phyloP scores from a whole-genome alignment of 2,888 invertebrate genomes.

The Alentia gelatinosa region DNA sequence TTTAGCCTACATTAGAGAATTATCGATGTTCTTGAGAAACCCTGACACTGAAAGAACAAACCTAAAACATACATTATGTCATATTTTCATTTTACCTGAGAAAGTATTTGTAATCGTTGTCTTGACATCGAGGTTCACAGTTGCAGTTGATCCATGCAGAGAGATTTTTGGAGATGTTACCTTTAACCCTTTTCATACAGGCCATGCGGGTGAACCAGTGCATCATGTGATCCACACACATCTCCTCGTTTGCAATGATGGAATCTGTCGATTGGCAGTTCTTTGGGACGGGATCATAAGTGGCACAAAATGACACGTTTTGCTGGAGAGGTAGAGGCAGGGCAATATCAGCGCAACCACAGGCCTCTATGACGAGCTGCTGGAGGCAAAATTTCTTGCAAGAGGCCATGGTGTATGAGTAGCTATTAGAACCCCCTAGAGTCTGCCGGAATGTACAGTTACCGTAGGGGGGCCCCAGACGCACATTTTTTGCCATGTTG shows the following conservation, averaged over 20 bases:
- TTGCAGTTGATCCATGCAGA: conserved; percentile 55
- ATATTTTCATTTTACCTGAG: not conserved
- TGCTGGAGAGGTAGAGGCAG: conserved; percentile 58
- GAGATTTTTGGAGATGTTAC: conserved; percentile 56
- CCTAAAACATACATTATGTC: too few relatives aligned
- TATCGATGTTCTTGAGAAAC: too few relatives aligned
- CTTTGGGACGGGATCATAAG: conserved; percentile 39
- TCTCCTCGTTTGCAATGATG: not conserved
- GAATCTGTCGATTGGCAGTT: not conserved
- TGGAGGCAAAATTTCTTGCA: conserved; percentile 76
- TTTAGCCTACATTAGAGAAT: too few relatives aligned
- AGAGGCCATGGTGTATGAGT: conserved; percentile 73
- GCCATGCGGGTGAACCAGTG: conserved; percentile 44
- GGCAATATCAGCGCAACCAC: conserved; percentile 71
- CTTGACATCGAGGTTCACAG: conserved; percentile 51
- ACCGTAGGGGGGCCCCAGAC: conserved; percentile 62
- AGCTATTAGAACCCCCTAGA: conserved; percentile 63
- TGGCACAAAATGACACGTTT: conserved; percentile 71
- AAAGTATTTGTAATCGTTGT: conserved; percentile 32
- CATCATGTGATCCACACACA: conserved; percentile 1
- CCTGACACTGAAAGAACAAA: too few relatives aligned
- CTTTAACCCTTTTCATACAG: conserved; percentile 45
- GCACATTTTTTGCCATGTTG: conserved; percentile 11
- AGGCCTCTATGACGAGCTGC: conserved; percentile 70
- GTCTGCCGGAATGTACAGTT: conserved; percentile 73